Base-by-base conservation (phyloP, 2,113 vertebrate species). In the Macaca nemestrina region DNA sequence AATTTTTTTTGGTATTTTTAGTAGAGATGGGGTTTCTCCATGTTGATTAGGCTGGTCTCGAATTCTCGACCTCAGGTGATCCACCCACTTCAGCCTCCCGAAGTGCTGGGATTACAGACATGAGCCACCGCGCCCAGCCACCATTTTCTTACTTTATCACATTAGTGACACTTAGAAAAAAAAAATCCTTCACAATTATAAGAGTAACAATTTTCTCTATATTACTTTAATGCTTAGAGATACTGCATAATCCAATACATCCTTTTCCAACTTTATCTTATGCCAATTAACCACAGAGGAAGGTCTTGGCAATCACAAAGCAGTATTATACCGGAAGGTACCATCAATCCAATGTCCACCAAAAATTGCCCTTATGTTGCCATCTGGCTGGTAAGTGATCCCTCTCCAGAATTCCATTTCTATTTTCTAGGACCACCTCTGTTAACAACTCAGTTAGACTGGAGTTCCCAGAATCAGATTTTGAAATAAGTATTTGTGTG, bases 121-220 rank as follows among this genome's bases (percentile, higher is more conserved):
- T 55, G 52, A 55, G 52, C 52, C 52, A 55, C 52, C 2, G 0
- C 0, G 52, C 18, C 52, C 0, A 0, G 52, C 52, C 18, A 6
- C 52, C 52, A 55, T 55, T 55, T 55, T 55, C 52, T 55, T 55
- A 20, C 40, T 81, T 93, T 43, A 52, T 16, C 13, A 94, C 11
- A 78, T 43, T 64, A 86, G 8, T 88, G 48, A 48, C 30, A 93
- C 10, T 12, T 50, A 55, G 17, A 23, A 93, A 81, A 84, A 84
- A 72, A n/a, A 6, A 35, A 83, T 32, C 68, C 10, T 80, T 14
- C 32, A 86, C n/a, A 76, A 67, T 67, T 68, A 83, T 90, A 48
- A 52, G 90, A 45, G 45, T 73, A 73, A 48, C 27, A 8, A 50
- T 30, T 82, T n/a, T 2, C 64, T 1, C 10, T 43, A 64, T 10